Base-by-base conservation (phyloP, 2,888 invertebrate genomes). In the Hymenopus coronatus region DNA sequence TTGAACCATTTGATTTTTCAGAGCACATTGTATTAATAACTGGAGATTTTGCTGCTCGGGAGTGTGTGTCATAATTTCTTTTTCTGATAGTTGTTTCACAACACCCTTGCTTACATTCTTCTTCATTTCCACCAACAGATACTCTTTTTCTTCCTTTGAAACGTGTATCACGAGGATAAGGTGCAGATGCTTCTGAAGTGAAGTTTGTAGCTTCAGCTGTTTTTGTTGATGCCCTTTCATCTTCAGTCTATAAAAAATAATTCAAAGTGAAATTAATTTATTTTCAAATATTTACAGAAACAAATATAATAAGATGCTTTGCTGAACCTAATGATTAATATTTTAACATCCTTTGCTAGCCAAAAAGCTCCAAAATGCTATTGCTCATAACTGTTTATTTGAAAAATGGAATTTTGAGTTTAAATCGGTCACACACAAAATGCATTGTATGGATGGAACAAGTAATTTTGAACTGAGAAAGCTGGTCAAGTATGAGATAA, bases 141-240 rank as follows among this genome's bases (percentile, higher is more conserved):
- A 87, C 87, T 82, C 87, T 82, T 27, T 87, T 87, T 28, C 82
- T 82, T 6, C 87, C 87, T 40, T 87, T 87, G 27, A 87, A 87
- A 40, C 87, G 27, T 82, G 87, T 87, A 12, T 87, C 87, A 25
- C 82, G 82, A n/a, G 87, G 33, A 87, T 82, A 87, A n/a, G 87
- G 82, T 14, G n/a, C n/a, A 25, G 86, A 15, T 86, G 30, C 70
- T 70, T 15, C 54, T 20, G 54, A 1, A 20, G 54, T 15, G 3
- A 20, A 15, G 15, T 70, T 25, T 20, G 54, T 6, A 70, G 54
- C 4, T 6, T 70, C 25, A 70, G 20, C 25, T 70, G 25, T 0
- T 70, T 70, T 70, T 15, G 54, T 20, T 70, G 54, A 20, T 70
- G 20, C 4, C 20, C 4, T 25, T 70, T 70, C 54, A 70, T 20